Evolutionary conservation across 1,140 invertebrate genomes (phyloP).

Genomic region (Zeugodacus cucurbitae): DNA sequence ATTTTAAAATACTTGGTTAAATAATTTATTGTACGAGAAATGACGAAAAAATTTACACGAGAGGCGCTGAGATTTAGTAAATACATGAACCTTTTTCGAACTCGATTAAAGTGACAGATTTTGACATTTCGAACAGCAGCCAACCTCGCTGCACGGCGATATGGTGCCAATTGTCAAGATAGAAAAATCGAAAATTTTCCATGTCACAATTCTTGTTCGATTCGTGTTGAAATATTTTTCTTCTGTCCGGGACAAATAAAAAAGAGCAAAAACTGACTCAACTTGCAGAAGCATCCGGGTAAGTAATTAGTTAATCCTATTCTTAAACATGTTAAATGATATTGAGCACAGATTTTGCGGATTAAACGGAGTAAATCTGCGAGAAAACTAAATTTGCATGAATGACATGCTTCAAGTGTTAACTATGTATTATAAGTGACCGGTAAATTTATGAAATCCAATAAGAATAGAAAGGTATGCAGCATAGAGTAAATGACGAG

Average conservation of each 20-base stretch:
- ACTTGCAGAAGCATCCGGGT: slow-evolving; percentile 48
- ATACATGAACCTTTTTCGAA: neutral
- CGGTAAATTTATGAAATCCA: neutral
- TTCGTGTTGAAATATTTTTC: slow-evolving; percentile 46
- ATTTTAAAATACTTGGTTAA: neutral
- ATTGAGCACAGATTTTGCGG: neutral
- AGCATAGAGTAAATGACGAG: neutral
- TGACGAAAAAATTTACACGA: neutral
- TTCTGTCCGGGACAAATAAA: slow-evolving; percentile 41
- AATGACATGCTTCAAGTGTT: neutral
- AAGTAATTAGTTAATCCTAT: slow-evolving; percentile 14
- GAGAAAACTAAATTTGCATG: neutral
- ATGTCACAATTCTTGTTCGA: slow-evolving; percentile 47
- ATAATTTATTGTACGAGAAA: neutral
- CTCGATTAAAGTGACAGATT: neutral
- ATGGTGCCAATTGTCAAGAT: slow-evolving; percentile 25
- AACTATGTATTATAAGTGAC: neutral
- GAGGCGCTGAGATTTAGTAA: neutral
- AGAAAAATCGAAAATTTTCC: slow-evolving; percentile 41
- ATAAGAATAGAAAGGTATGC: neutral
- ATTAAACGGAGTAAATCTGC: slow-evolving; percentile 1
- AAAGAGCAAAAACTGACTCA: slow-evolving; percentile 46
- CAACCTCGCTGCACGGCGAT: neutral
- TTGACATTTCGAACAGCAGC: neutral
- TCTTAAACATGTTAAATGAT: neutral